Base-by-base conservation (phyloP, 2,888 invertebrate species). In the Nebria brevicollis region DNA sequence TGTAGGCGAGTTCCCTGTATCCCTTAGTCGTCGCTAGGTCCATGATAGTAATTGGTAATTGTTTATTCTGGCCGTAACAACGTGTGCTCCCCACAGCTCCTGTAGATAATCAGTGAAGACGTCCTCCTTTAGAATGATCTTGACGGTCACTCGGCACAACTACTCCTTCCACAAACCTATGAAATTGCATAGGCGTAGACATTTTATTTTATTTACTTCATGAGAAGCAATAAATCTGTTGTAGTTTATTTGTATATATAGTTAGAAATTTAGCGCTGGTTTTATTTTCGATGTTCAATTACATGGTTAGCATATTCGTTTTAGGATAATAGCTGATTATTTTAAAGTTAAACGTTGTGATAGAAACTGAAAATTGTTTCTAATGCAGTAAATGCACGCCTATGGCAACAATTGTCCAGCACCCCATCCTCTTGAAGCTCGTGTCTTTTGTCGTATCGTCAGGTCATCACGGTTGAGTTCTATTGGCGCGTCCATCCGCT, bases 11-110 rank as follows among this genome's bases (percentile, higher is more conserved):
- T 26, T 54, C 74, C 43, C 25, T 41, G 73, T 73, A 43, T 54
- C 11, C 77, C 77, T 72, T 68, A 75, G 54, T 54, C 13, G 54
- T 54, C 54, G 54, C 54, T 54, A 13, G 54, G 78, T 74, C 79
- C 79, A 68, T 79, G 79, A 79, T 79, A 82, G 82, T 84, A 86
- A 86, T 86, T 86, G 85, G 85, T 86, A 85, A 87, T 86, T 87
- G 87, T 87, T 86, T 86, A 86, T 87, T 87, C 85, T 85, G 82
- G 84, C 77, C 84, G 85, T 79, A 75, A 79, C 79, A 75, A 79
- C 79, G 74, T 78, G 73, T 72, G 64, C 25, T n/a, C 73, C 73
- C 41, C 34, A 54, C 54, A 54, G 65, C 42, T 72, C 73, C 66
- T 73, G 42, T 73, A 73, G 78, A 78, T 78, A 78, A 78, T 78